phyloP scores from a whole-genome alignment of 2,113 vertebrate species.

The Leucoraja erinaceus region DNA sequence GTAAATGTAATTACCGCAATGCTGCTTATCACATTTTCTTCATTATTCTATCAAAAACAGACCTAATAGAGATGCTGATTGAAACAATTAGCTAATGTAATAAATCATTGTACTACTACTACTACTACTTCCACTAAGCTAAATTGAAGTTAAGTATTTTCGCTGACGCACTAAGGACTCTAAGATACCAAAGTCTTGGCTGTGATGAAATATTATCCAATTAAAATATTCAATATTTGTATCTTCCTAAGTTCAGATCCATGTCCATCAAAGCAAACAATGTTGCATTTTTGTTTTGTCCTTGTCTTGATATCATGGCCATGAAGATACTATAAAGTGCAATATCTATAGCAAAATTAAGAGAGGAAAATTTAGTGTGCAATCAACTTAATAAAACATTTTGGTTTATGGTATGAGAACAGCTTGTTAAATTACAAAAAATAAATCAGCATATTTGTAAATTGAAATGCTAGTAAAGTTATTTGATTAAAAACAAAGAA shows the following conservation, averaged over 20 bases:
- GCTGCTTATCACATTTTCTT: background rate
- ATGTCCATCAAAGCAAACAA: background rate
- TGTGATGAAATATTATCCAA: background rate
- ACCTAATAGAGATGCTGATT: background rate
- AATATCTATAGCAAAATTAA: background rate
- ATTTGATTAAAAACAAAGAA: constrained; percentile 18
- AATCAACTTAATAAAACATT: constrained; percentile 11
- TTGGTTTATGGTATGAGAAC: background rate
- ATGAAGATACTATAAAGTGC: background rate
- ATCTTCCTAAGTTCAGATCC: background rate
- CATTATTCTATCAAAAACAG: background rate
- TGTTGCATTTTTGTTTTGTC: background rate
- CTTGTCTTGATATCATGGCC: background rate
- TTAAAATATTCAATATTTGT: background rate
- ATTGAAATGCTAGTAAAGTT: background rate
- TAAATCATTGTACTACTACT: background rate
- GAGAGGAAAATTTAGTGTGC: background rate
- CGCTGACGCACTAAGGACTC: background rate
- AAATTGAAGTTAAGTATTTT: background rate
- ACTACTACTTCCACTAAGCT: background rate
- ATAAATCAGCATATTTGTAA: background rate
- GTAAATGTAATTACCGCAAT: background rate
- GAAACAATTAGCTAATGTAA: constrained; percentile 11
- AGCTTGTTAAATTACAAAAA: constrained; percentile 14
- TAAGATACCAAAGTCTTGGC: background rate